Percentiles rank a stretch among this genome's conserved stretches.
Conservation (phyloP, 2,797 vertebrate genomes). For the Diglossa cyanea region DNA sequence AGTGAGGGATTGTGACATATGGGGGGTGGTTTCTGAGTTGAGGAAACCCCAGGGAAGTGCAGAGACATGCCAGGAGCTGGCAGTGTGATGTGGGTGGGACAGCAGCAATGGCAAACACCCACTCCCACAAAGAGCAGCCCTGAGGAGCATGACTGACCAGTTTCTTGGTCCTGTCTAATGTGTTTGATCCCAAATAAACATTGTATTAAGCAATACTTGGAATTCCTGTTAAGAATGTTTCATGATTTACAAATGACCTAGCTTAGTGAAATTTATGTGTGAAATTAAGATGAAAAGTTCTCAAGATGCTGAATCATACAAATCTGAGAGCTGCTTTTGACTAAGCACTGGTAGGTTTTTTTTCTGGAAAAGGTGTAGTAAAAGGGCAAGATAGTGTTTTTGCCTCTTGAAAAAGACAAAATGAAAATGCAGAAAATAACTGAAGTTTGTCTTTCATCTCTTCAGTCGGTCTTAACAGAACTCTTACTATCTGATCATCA, state of each 20-base stretch:
- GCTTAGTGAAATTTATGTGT: neutral
- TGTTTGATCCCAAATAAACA: neutral
- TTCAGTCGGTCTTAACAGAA: neutral
- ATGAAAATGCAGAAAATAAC: neutral
- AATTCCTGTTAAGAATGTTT: neutral
- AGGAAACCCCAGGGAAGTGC: neutral
- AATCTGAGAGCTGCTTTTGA: neutral
- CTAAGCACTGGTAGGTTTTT: neutral
- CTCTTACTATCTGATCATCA: slow-evolving; percentile 11
- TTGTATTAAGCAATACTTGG: neutral
- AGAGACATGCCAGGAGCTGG: neutral
- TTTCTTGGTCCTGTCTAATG: neutral
- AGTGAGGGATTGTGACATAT: accelerated
- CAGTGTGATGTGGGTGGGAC: too few species aligned
- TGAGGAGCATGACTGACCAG: neutral
- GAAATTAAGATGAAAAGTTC: neutral
- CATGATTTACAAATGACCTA: neutral
- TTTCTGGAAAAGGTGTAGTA: neutral
- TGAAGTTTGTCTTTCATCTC: slow-evolving; percentile 21
- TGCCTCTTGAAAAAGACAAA: neutral
- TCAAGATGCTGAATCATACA: neutral
- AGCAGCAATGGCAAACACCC: neutral
- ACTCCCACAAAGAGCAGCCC: neutral
- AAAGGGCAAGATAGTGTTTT: neutral
- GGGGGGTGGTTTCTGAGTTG: neutral